Evolutionary conservation across 2,888 invertebrate species (phyloP), one percentile per base, ranked within the genome.

Genomic region (Epirrhoe tristata): DNA sequence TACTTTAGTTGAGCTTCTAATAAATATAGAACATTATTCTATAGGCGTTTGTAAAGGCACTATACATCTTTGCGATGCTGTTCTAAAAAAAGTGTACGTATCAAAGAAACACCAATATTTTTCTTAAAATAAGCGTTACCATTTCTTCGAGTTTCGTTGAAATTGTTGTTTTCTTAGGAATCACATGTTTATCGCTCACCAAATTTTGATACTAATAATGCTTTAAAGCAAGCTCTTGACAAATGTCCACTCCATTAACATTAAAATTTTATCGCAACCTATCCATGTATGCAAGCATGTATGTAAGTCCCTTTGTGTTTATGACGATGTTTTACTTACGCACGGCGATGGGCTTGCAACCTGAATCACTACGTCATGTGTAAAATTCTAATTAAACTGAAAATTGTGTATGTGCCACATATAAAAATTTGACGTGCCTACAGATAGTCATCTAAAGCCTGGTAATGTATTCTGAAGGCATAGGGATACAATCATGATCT

Each of bases 1-100:
- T 64, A 58, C 59, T 51, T 52, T 52, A 59, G 39, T 62, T 51
- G 16, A 57, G 66, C 60, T 66, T 16, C 8, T 36, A 36, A 63
- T 67, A 67, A 66, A 66, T 66, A 50, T 36, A 46, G 39, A 52
- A 34, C 55, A 50, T 56, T 34, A 16, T 31, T 31, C 34, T 39
- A 58, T 61, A 51, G 31, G 8, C 62, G 48, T 57, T 57, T 52
- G 53, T 48, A 36, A 53, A 57, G 32, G 48, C 39, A 34, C 48
- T 59, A 67, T 52, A 56, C 36, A 39, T 67, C 56, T 63, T 55
- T 50, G 31, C 43, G 17, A 57, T 50, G 56, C 57, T 60, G 3
- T 53, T 57, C 50, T 32, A 32, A 34, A 43, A 36, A 46, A 51
- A 62, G 50, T 57, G 57, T 58, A n/a, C n/a, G n/a, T n/a, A n/a